Base-by-base conservation (phyloP, 2,888 invertebrate genomes). In the Microctonus aethiopoides region DNA sequence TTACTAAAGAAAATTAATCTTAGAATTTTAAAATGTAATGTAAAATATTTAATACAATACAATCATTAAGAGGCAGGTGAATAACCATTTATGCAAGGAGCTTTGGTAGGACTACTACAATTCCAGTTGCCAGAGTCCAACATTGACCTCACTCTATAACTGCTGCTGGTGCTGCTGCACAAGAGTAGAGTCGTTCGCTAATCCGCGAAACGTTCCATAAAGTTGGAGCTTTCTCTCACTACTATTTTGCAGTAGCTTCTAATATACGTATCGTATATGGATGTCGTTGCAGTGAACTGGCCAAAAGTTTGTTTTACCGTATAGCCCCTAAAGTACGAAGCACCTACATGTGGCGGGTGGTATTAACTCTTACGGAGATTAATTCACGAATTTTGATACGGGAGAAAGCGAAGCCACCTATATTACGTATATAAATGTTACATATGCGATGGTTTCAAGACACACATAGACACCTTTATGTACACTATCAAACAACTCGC, bases 171-270 rank as follows among this genome's bases (percentile, higher is more conserved):
- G 51, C 70, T 71, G 69, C 26, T 61, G 65, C 52, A 67, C 60
- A 46, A 59, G 36, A 60, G 69, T n/a, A n/a, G n/a, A 66, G 60
- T 64, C 70, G 46, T 65, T 69, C 75, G 74, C 76, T 76, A 76
- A 76, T 76, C 72, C 76, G 75, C 74, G 76, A 76, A 76, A 75
- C 71, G 74, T 75, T 76, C 71, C 74, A 60, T 64, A 32, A 76
- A 76, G 72, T 76, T 76, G 67, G 52, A 46, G 72, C 61, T 68
- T 64, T 78, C 72, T 71, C 76, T 72, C 71, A 1, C 75, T 16
- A 22, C 65, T 59, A 29, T 65, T 56, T 39, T 51, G 63, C 24
- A 22, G 9, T 11, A 24, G 13, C 34, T 74, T 46, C 22, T 61
- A 41, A 26, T 11, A 5, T 34, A 46, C 59, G 51, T 65, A 39